A percentile compares a stretch with the other conserved stretches of the same genome.
Evolutionary conservation across 2,113 vertebrate genomes (phyloP).

Genomic region (Trochalopteron elliotii): DNA sequence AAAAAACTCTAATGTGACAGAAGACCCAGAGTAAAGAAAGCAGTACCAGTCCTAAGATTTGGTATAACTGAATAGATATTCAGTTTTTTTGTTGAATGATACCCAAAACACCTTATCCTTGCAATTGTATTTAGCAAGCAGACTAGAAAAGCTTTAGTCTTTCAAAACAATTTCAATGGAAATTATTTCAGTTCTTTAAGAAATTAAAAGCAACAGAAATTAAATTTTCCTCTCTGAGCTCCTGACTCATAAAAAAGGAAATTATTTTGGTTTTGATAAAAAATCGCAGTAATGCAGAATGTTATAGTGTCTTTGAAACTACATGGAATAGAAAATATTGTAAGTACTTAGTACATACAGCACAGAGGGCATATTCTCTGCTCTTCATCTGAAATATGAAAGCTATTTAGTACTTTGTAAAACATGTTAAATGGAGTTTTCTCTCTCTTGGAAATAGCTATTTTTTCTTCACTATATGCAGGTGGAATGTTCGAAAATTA

Average conservation of each 20-base stretch:
- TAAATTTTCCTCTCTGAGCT: neutral
- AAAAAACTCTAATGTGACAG: neutral
- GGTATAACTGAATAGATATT: neutral
- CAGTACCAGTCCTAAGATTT: neutral
- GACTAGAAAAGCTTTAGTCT: neutral
- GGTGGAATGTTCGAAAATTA: constrained; percentile 78
- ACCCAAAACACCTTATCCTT: neutral
- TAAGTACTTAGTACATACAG: constrained; percentile 37
- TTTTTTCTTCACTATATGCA: constrained; percentile 60
- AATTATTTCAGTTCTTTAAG: neutral
- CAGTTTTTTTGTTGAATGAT: neutral
- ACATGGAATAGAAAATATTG: neutral
- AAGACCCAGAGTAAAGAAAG: neutral
- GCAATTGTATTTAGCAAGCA: neutral
- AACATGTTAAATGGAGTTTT: constrained; percentile 74
- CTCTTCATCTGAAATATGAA: constrained; percentile 62
- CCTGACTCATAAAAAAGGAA: neutral
- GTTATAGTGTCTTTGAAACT: constrained; percentile 4
- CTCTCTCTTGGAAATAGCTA: constrained; percentile 61
- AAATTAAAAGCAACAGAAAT: constrained; percentile 19
- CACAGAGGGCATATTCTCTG: constrained; percentile 28
- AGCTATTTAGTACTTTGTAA: constrained; percentile 74
- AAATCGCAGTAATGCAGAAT: neutral
- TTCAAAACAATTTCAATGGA: neutral
- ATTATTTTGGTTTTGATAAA: neutral